phyloP scores from a whole-genome alignment of 2,113 vertebrate species.

The Apodemus speciosus region DNA sequence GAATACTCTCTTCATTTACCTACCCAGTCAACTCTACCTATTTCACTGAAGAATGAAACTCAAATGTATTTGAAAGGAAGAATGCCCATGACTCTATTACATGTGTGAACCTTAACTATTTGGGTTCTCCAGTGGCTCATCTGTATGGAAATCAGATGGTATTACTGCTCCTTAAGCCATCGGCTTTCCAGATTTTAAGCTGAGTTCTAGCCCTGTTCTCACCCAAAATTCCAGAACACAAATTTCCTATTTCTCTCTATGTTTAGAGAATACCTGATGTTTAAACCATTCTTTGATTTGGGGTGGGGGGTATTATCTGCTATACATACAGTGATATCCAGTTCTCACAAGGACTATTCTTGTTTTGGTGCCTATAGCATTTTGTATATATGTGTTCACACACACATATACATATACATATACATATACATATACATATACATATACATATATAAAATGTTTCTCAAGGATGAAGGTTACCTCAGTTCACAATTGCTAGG shows the following conservation, averaged over 20 bases:
- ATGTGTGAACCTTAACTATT: background rate
- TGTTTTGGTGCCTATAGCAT: background rate
- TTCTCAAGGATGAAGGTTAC: background rate
- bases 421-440: background rate
- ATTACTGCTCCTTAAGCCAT: background rate
- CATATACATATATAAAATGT: background rate
- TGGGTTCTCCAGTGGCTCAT: background rate
- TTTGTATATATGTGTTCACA: background rate
- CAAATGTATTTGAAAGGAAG: background rate
- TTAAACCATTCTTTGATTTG: background rate
- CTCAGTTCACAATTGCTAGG: background rate
- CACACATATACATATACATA: background rate
- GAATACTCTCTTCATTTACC: background rate
- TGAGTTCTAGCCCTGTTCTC: constrained; percentile 1
- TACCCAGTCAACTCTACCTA: background rate
- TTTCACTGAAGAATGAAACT: background rate
- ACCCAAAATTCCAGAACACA: background rate
- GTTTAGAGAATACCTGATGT: background rate
- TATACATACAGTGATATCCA: background rate
- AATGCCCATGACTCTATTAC: background rate
- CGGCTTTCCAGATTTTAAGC: background rate
- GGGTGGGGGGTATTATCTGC: background rate
- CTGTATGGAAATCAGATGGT: background rate
- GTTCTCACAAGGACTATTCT: background rate
- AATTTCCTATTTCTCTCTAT: background rate